Base-by-base conservation (phyloP, 2,888 invertebrate species). In the Drosophila rubida region DNA sequence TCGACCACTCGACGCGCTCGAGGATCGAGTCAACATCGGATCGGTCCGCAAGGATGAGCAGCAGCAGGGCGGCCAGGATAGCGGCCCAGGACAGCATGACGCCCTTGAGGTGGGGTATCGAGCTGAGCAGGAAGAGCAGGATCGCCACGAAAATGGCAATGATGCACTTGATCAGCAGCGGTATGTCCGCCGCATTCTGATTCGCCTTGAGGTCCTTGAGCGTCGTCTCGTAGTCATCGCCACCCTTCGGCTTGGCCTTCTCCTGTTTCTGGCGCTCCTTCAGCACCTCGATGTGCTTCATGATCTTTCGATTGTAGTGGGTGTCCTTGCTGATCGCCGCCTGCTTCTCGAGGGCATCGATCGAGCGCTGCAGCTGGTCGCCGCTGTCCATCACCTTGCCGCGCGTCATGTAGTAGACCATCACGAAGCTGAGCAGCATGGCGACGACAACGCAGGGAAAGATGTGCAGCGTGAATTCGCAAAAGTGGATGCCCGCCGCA, bases 1-100 rank as follows among this genome's bases (percentile, higher is more conserved):
- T 35, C 2, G 53, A 44, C 59, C 59, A 59, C 16, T 59, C 53
- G 7, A 59, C 32, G 2, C 23, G 23, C 14, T 35, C 14, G 2
- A 51, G 11, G 2, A 44, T 4, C 2, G n/a, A 7, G 2, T 44
- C 51, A 0, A 59, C 9, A 7, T 35, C 32, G 0, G 13, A 0
- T 1, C 9, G 6, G 14, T 59, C 25, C 6, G 23, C 42, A 32
- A 59, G 19, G 5, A 59, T 53, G 7, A 59, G 16, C 3, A 59
- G 42, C 4, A 59, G 42, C 1, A 42, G 1, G 6, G 32, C 13
- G 3, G 42, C 30, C 6, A 53, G 9, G 4, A 59, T 11, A 4
- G 53, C 44, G 4, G 32, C 2, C 59, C 42, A 51, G 8, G 41
- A 4, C 22, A 59, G 13, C n/a, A 8, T 44, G 3, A 46, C 4